Evolutionary conservation across 2,797 vertebrate genomes (phyloP).

Genomic region (Cossypha dichroa): DNA sequence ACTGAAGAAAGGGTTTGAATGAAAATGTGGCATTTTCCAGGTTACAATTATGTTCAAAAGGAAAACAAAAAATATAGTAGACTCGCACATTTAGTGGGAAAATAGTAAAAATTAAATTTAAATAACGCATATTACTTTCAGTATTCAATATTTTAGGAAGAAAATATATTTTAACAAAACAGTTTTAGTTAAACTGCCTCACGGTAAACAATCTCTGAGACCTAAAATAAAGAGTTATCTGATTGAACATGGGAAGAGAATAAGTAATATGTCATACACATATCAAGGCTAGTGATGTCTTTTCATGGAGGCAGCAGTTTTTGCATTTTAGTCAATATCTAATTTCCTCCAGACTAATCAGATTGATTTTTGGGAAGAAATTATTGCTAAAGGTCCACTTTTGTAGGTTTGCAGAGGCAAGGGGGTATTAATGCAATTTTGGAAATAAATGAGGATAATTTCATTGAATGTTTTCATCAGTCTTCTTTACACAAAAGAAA

Average conservation of each 20-base stretch:
- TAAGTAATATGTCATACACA: background rate
- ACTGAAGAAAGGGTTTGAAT: background rate
- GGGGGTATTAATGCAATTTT: background rate
- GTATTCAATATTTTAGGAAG: background rate
- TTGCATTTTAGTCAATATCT: conserved; percentile 23
- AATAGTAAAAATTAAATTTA: background rate
- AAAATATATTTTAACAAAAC: background rate
- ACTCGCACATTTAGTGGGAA: background rate
- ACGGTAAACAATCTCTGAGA: background rate
- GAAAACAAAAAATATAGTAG: background rate
- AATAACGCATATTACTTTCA: background rate
- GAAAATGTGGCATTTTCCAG: background rate
- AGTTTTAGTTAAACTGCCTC: background rate
- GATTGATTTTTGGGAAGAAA: background rate
- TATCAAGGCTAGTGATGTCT: background rate
- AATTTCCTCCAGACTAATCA: conserved; percentile 24
- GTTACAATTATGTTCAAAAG: background rate
- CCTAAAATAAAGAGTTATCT: background rate
- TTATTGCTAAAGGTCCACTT: background rate
- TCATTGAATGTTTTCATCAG: background rate
- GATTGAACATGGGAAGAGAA: background rate
- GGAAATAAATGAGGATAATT: background rate
- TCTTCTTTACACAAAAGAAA: background rate
- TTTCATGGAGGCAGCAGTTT: background rate
- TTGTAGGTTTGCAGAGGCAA: background rate